These are phyloP conservation scores for Hyperoplus lanceolatus DNA, from an alignment of 2,797 vertebrate genomes.

Conservation along the genomic window DNA sequence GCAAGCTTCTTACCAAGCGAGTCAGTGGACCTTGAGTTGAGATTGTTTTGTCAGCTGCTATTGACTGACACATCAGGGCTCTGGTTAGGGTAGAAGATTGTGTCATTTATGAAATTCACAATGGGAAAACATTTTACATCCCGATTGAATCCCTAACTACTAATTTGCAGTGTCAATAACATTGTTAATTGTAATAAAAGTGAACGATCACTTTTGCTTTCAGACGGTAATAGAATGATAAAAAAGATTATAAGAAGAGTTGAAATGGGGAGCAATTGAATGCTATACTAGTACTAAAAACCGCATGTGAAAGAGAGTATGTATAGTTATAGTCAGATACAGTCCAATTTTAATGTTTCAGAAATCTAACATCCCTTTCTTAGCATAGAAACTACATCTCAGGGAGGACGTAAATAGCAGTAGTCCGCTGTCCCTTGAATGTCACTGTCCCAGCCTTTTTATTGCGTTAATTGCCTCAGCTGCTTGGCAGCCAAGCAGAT, in stretches of 20 bases:
- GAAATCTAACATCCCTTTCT: not conserved
- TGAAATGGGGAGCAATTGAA: not conserved
- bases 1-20: not conserved
- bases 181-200: not conserved
- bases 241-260: not conserved
- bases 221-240: not conserved
- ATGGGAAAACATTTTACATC: too few relatives aligned
- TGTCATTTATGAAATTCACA: too few relatives aligned
- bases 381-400: not conserved
- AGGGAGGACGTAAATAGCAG: slow-evolving; percentile 22
- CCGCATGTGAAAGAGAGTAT: not conserved
- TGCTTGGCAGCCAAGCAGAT: slow-evolving; percentile 24
- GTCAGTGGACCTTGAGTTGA: not conserved
- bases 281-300: not conserved
- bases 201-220: not conserved
- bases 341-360: not conserved
- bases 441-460: slow-evolving; percentile 15
- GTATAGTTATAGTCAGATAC: not conserved
- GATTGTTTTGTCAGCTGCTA: not conserved
- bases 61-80: too few relatives aligned
- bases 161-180: too few relatives aligned
- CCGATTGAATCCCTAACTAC: too few relatives aligned
- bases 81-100: too few relatives aligned
- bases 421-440: slow-evolving; percentile 1
- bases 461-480: slow-evolving; percentile 48